Conservation (phyloP, 1,140 invertebrate genomes). For the Condylostylus longicornis region DNA sequence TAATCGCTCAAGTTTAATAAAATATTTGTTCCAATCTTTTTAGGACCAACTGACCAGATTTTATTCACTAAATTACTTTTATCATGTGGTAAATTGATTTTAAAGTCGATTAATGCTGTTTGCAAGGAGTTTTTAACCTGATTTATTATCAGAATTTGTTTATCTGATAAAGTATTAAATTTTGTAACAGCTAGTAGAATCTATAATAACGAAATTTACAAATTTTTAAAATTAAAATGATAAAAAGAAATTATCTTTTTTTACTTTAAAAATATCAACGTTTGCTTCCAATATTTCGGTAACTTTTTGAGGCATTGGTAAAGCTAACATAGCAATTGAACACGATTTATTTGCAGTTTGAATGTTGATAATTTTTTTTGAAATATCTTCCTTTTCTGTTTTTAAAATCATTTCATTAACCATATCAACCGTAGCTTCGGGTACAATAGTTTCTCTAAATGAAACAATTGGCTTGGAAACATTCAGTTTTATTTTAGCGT, state of each 20-base stretch:
- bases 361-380: constrained; percentile 41
- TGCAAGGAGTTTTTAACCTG: constrained; percentile 48
- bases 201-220: constrained; percentile 3
- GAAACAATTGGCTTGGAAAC: constrained; percentile 93
- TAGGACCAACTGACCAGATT: constrained; percentile 86
- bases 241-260: background rate
- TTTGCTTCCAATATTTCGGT: constrained; percentile 45
- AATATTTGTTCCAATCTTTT: constrained; percentile 77
- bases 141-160: constrained; percentile 12
- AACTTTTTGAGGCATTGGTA: constrained; percentile 61
- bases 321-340: constrained; percentile 58
- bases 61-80: constrained; percentile 37
- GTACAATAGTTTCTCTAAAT: constrained; percentile 84
- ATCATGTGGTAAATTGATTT: constrained; percentile 13
- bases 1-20: constrained; percentile 59
- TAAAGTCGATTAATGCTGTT: constrained; percentile 36
- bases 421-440: constrained; percentile 71
- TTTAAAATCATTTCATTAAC: constrained; percentile 70
- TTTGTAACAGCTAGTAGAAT: constrained; percentile 15
- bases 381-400: constrained; percentile 36
- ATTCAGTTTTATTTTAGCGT: constrained; percentile 76
- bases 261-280: constrained; percentile 38
- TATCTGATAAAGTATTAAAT: constrained; percentile 19
- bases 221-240: background rate
- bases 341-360: constrained; percentile 57